These are phyloP conservation scores for Numida meleagris DNA, from an alignment of 2,113 vertebrate genomes.

Conservation along the genomic window DNA sequence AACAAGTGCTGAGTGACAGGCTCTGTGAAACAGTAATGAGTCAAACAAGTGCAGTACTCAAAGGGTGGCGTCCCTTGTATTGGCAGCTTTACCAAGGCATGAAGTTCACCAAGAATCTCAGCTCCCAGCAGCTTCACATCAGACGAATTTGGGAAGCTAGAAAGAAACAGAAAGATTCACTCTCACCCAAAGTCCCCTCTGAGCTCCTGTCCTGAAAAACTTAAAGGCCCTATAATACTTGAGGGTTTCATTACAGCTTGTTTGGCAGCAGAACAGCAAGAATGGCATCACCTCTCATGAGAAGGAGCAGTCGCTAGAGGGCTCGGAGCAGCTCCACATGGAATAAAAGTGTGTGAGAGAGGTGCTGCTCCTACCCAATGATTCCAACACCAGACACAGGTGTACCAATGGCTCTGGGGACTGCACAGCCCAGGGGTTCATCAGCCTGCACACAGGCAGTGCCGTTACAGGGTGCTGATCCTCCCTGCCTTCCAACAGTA, in stretches of 20 bases:
- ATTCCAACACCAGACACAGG: neutral
- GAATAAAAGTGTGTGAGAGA: neutral
- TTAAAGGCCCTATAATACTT: neutral
- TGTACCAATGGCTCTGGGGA: neutral
- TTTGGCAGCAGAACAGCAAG: neutral
- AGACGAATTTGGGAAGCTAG: neutral
- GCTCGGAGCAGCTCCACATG: neutral
- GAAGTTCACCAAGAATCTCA: neutral
- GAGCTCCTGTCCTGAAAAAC: neutral
- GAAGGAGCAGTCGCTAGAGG: neutral
- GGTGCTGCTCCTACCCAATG: rapidly evolving
- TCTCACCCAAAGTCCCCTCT: neutral
- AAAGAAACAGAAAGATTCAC: neutral
- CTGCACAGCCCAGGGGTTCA: neutral
- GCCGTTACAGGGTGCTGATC: neutral
- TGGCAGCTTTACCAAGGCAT: neutral
- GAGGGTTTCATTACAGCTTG: neutral
- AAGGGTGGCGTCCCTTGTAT: neutral
- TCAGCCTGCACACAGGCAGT: rapidly evolving
- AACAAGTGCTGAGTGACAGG: neutral
- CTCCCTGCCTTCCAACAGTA: neutral
- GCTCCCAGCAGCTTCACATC: neutral
- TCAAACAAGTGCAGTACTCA: neutral
- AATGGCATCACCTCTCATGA: neutral
- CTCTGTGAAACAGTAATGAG: neutral